Conservation (phyloP, 2,888 invertebrate species). For the Teleiodes luculella region DNA sequence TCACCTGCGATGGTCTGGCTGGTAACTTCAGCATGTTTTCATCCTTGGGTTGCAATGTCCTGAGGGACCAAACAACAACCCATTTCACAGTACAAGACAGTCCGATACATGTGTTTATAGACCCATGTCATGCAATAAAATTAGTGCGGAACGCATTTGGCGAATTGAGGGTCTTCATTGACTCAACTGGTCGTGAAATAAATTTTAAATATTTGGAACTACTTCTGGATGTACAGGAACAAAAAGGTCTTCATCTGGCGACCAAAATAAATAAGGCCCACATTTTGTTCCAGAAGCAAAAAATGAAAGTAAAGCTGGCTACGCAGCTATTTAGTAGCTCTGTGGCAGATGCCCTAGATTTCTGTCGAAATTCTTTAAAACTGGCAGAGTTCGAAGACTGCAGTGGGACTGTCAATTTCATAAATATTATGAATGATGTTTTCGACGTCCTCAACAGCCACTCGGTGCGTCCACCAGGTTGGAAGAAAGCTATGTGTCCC, state of each 20-base stretch:
- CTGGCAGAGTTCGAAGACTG: not conserved
- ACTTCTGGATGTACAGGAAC: slow-evolving; percentile 13
- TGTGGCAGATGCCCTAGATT: not conserved
- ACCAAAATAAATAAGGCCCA: slow-evolving; percentile 1
- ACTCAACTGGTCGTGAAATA: slow-evolving; percentile 13
- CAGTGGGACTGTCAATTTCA: slow-evolving; percentile 21
- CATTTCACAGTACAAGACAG: not conserved
- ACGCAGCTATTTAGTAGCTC: not conserved
- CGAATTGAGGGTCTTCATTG: slow-evolving; percentile 18
- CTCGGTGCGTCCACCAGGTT: slow-evolving; percentile 23
- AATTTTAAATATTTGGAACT: slow-evolving; percentile 19
- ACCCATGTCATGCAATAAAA: slow-evolving; percentile 24
- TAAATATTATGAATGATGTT: slow-evolving; percentile 20
- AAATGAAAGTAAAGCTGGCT: not conserved
- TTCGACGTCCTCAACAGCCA: slow-evolving; percentile 25
- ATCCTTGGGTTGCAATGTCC: slow-evolving; percentile 9
- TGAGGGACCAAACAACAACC: not conserved
- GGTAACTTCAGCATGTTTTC: slow-evolving; percentile 18
- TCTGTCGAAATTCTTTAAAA: not conserved
- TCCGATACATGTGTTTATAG: slow-evolving; percentile 12
- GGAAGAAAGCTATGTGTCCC: slow-evolving; percentile 24
- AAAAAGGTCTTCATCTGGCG: not conserved
- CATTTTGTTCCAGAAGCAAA: not conserved
- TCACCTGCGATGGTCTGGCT: slow-evolving; percentile 17
- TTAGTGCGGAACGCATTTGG: slow-evolving; percentile 23